Percentiles rank a stretch among this genome's conserved stretches.
These are phyloP conservation scores for Eleutherodactylus coqui DNA, from an alignment of 2,797 vertebrate genomes.

Conservation along the genomic window DNA sequence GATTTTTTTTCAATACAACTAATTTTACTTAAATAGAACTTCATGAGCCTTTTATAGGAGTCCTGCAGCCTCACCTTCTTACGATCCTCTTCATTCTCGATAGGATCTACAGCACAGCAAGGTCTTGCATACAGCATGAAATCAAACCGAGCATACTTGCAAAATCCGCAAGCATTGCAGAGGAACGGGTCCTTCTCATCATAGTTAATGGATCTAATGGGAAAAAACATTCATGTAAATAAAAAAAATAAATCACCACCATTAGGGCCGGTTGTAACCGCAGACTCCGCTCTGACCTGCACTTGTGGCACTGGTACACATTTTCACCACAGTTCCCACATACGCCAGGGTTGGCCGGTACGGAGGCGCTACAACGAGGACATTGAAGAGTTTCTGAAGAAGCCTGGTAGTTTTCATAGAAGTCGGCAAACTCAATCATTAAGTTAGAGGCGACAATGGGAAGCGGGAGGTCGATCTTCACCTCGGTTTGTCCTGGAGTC, in stretches of 20 bases:
- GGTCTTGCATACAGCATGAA: constrained; percentile 98
- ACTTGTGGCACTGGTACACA: constrained; percentile 98
- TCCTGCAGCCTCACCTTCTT: constrained; percentile 84
- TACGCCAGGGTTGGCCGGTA: constrained; percentile 96
- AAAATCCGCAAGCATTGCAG: constrained; percentile 98
- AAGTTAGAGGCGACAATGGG: constrained; percentile 98
- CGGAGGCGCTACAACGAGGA: constrained; percentile 95
- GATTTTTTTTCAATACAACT: too few species aligned
- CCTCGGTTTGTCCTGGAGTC: constrained; percentile 95
- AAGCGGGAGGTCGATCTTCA: constrained; percentile 95
- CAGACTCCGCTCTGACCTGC: constrained; percentile 80
- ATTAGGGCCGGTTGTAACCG: neutral
- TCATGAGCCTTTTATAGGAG: too few species aligned
- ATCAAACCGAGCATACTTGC: constrained; percentile 97
- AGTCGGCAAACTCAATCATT: constrained; percentile 98
- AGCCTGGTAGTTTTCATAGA: constrained; percentile 99
- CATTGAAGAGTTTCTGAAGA: constrained; percentile 98
- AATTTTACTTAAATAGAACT: too few species aligned
- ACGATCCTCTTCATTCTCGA: constrained; percentile 97
- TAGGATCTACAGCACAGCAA: constrained; percentile 97
- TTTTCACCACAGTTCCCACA: constrained; percentile 98
- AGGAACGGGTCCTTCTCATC: constrained; percentile 99
- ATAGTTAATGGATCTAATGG: constrained; percentile 92
- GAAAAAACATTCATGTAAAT: neutral
- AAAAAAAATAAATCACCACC: neutral